Base-by-base conservation (phyloP, 2,888 invertebrate genomes). In the Euclidia mi region DNA sequence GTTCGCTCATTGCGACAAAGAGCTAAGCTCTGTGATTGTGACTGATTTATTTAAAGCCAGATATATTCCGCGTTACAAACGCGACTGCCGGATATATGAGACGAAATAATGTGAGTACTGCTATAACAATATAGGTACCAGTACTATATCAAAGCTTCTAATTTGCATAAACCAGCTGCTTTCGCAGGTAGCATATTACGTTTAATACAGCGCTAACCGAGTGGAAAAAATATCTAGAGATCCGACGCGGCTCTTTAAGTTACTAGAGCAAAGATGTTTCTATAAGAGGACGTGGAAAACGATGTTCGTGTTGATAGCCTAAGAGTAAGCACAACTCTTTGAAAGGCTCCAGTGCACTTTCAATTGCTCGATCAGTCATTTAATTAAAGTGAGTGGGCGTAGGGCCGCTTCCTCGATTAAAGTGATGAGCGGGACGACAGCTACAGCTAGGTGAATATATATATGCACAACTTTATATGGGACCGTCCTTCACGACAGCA, bases 311-410 rank as follows among this genome's bases (percentile, higher is more conserved):
- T 60, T 60, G 49, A 38, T 44, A 31, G 57, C 49, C 53, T 59
- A 45, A 59, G 40, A 44, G 34, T 38, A 50, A 34, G 52, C 6
- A 17, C 64, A 62, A 66, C 68, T 79, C 82, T 85, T 84, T 84
- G 79, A 82, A 68, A 65, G 60, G 64, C 64, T 69, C 60, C 61
- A 50, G 69, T 82, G 82, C 82, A 84, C 75, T 81, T 78, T 80
- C 79, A 78, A 85, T 85, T 78, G 78, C 79, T 78, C 70, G 68
- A 81, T 71, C 78, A 71, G 84, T 89, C 90, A 91, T 91, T 90
- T 87, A 89, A 92, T 92, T 91, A 91, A 88, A 87, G 65, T 76
- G 79, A 88, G 84, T 82, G 81, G 72, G 81, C 20, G 20, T n/a
- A n/a, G n/a, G n/a, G n/a, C n/a, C n/a, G n/a, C n/a, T n/a, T n/a